Evolutionary conservation across 2,888 invertebrate species (phyloP), one percentile per base, ranked within the genome.

Genomic region (Cheilosia vernalis): DNA sequence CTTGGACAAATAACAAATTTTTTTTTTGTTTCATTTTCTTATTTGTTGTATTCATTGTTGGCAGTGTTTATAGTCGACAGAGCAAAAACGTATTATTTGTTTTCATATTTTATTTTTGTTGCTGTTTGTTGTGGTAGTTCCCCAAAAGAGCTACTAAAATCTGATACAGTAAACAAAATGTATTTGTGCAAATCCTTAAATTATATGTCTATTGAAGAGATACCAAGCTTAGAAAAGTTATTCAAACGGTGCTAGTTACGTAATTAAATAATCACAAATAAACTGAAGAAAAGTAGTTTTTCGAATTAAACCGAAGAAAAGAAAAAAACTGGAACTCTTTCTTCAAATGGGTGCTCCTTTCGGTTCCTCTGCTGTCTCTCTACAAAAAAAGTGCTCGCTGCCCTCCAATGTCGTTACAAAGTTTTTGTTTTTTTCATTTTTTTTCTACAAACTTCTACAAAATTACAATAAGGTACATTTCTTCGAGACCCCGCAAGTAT

Each of bases 31-130:
- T 27, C 47, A 33, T 44, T 17, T 58, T 61, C 70, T 85, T 64
- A 72, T 56, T 85, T 72, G 42, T 81, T 81, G 66, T 66, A 72
- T 72, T 85, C 85, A 85, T 85, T 85, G 81, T 85, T 85, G 85
- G 85, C 85, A 85, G 85, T 85, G 85, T 76, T 85, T 85, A 85
- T 85, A 85, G 85, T 85, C 85, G 85, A 85, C 85, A 85, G 85
- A 85, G 85, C 81, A 85, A 85, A 85, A 85, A 85, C 85, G 85
- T 85, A 56, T 40, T 42, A 30, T 60, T 3, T 66, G 15, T 66
- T 44, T 44, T 44, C 6, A 7, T 19, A 7, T 47, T 47, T 47
- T 47, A 1, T 49, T 64, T 56, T 49, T 10, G 15, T 60, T 73
- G 19, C 21, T 40, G 19, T 49, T 61, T 27, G 10, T 69, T 69